Evolutionary conservation across 2,888 invertebrate species (phyloP).

Genomic region (Drosophila macrospina): DNA sequence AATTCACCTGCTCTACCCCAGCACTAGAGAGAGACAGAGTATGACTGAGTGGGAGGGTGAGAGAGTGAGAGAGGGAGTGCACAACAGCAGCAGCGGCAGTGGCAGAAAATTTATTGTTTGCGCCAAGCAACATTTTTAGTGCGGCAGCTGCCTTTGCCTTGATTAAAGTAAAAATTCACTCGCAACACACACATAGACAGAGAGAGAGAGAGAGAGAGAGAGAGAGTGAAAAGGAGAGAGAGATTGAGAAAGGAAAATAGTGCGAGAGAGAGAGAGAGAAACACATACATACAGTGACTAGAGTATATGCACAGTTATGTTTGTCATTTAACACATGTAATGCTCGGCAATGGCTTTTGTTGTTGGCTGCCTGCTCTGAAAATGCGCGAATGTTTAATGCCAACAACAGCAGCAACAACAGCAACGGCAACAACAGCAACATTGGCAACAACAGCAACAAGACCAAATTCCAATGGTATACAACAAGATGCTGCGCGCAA

Average conservation of each 20-base stretch:
- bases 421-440: slow-evolving; percentile 3
- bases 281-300: slow-evolving; percentile 17
- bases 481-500: slow-evolving; percentile 17
- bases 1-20: slow-evolving; percentile 42
- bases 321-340: slow-evolving; percentile 74
- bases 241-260: too few species aligned
- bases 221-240: too few species aligned
- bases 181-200: slow-evolving; percentile 3
- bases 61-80: neutral
- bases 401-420: slow-evolving; percentile 39
- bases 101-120: slow-evolving; percentile 68
- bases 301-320: slow-evolving; percentile 66
- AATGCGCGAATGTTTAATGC: slow-evolving; percentile 63
- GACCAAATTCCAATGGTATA: slow-evolving; percentile 11
- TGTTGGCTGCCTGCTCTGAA: slow-evolving; percentile 58
- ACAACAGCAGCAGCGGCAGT: slow-evolving; percentile 15
- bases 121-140: slow-evolving; percentile 58
- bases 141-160: slow-evolving; percentile 65
- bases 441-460: slow-evolving; percentile 6
- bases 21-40: slow-evolving; percentile 9
- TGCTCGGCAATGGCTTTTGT: slow-evolving; percentile 63
- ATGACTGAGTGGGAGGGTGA: neutral
- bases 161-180: slow-evolving; percentile 67
- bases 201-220: too few species aligned
- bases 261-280: too few species aligned